Evolutionary conservation across 2,113 vertebrate genomes (phyloP).

Genomic region (Gymnorhina tibicen): DNA sequence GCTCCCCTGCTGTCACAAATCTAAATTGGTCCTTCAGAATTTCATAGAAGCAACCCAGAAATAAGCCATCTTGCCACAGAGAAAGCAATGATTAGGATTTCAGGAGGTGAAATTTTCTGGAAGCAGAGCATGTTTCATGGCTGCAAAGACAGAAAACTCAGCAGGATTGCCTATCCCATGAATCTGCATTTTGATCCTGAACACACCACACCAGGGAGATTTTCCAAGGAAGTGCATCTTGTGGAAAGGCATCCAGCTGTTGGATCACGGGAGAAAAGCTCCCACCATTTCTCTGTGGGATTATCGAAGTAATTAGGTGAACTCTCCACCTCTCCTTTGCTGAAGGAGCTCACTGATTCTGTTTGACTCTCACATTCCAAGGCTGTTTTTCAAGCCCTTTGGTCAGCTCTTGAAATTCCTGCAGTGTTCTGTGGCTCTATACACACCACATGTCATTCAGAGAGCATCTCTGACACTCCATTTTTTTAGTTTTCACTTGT

Average conservation of each 20-base stretch:
- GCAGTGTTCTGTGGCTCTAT: background rate
- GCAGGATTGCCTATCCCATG: background rate
- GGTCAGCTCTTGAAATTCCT: background rate
- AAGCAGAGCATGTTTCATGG: background rate
- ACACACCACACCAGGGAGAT: background rate
- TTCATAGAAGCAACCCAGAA: fast-evolving
- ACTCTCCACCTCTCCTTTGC: background rate
- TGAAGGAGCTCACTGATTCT: background rate
- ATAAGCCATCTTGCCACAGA: background rate
- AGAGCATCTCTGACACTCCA: background rate
- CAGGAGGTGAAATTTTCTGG: background rate
- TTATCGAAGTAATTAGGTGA: background rate
- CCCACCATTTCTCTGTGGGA: background rate
- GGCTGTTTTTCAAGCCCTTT: background rate
- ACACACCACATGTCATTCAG: background rate
- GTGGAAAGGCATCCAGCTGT: background rate
- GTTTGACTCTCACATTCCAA: background rate
- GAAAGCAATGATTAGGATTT: background rate
- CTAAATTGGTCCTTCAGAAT: background rate
- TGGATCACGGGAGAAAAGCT: background rate
- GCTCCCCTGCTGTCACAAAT: background rate
- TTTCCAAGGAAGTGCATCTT: background rate
- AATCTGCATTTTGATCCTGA: background rate
- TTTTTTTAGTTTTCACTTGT: background rate
- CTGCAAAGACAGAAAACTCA: background rate